phyloP scores from a whole-genome alignment of 2,113 vertebrate genomes.

The Oreochromis niloticus region DNA sequence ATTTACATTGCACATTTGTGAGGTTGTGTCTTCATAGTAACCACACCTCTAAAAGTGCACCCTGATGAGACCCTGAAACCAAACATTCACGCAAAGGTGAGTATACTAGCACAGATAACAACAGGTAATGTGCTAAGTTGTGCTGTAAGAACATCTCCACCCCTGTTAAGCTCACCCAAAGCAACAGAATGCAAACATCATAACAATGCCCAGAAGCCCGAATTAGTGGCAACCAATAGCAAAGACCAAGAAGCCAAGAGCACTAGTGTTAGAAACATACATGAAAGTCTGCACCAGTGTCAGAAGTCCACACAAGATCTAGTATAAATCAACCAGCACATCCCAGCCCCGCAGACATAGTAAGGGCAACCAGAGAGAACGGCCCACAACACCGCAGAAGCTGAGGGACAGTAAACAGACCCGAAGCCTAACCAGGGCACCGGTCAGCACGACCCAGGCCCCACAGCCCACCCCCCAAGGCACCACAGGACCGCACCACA shows the following conservation, averaged over 20 bases:
- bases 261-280: not conserved
- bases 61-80: not conserved
- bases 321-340: not conserved
- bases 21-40: not conserved
- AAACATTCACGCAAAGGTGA: not conserved
- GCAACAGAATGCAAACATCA: not conserved
- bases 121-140: not conserved
- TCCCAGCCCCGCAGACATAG: not conserved
- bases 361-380: not conserved
- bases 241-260: not conserved
- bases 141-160: not conserved
- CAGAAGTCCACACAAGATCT: not conserved
- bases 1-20: not conserved
- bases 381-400: not conserved
- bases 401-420: not conserved
- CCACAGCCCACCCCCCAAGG: not conserved
- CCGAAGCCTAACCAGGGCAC: not conserved
- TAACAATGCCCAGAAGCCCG: not conserved
- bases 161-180: not conserved
- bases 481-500: fast-evolving
- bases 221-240: not conserved
- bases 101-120: not conserved
- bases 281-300: not conserved
- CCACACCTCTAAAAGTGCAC: not conserved
- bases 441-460: not conserved